Conservation (phyloP, 2,113 vertebrate species). For the Corydoras sp. region DNA sequence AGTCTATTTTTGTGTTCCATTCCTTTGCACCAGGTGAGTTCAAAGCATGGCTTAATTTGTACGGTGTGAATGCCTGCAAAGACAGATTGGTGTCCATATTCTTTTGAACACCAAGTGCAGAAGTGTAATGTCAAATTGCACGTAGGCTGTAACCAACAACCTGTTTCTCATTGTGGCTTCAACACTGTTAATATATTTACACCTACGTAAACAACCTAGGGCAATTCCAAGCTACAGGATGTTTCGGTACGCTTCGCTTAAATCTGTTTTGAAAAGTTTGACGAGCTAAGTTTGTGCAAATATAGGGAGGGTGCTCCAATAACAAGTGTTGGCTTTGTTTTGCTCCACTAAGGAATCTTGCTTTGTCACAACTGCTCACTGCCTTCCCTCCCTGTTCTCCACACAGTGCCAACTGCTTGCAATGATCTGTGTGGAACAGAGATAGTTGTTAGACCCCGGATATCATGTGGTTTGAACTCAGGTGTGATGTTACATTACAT, state of each 20-base stretch:
- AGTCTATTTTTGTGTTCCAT: too few relatives aligned
- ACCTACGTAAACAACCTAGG: constrained; percentile 12
- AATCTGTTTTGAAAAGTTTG: constrained; percentile 15
- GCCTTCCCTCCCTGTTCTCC: constrained; percentile 32
- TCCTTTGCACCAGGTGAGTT: too few relatives aligned
- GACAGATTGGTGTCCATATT: too few relatives aligned
- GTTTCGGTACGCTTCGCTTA: constrained; percentile 27
- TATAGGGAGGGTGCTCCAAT: constrained; percentile 9
- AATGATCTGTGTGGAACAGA: constrained; percentile 25
- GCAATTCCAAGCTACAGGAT: constrained; percentile 11
- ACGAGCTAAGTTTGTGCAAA: neutral
- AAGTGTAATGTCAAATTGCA: neutral
- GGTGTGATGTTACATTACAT: constrained; percentile 35
- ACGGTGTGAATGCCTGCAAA: too few relatives aligned
- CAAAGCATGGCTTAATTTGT: too few relatives aligned
- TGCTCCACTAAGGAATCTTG: constrained; percentile 15
- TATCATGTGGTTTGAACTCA: constrained; percentile 47
- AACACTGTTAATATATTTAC: constrained; percentile 3
- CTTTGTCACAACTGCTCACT: neutral
- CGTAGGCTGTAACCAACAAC: neutral
- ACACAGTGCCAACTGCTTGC: constrained; percentile 46
- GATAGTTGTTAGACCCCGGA: neutral
- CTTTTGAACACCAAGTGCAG: too few relatives aligned
- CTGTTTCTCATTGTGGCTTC: constrained; percentile 2
- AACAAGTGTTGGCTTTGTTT: constrained; percentile 43